phyloP scores from a whole-genome alignment of 2,888 invertebrate genomes.

The Catotricha subobsoleta region DNA sequence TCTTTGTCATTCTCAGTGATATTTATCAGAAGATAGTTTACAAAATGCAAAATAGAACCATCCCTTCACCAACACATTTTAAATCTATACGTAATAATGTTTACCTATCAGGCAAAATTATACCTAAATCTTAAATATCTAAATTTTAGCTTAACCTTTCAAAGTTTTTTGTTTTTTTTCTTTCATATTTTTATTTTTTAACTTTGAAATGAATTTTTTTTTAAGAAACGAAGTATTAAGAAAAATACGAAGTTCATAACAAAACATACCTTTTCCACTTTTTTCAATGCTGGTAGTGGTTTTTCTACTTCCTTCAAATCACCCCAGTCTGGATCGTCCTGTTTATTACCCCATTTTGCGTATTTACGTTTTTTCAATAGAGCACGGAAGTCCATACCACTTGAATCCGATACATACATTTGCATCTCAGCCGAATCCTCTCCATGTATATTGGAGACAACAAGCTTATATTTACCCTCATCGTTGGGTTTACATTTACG shows the following conservation, averaged over 20 bases:
- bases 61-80: too few species aligned
- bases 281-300: constrained; percentile 70
- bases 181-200: background rate
- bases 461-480: constrained; percentile 88
- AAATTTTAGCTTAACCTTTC: too few species aligned
- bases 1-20: too few species aligned
- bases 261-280: constrained; percentile 75
- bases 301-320: constrained; percentile 83
- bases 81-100: too few species aligned
- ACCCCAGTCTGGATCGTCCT: constrained; percentile 84
- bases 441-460: constrained; percentile 84
- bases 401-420: constrained; percentile 91
- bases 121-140: too few species aligned
- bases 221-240: too few species aligned
- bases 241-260: background rate
- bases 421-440: constrained; percentile 92
- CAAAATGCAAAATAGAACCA: too few species aligned
- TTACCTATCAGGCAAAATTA: too few species aligned
- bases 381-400: constrained; percentile 97
- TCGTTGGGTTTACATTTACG: constrained; percentile 92
- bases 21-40: too few species aligned
- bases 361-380: constrained; percentile 94
- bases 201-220: too few species aligned
- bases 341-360: constrained; percentile 80
- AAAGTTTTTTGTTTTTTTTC: background rate